Evolutionary conservation across 2,888 invertebrate genomes (phyloP).

Genomic region (Dasypolia templi): DNA sequence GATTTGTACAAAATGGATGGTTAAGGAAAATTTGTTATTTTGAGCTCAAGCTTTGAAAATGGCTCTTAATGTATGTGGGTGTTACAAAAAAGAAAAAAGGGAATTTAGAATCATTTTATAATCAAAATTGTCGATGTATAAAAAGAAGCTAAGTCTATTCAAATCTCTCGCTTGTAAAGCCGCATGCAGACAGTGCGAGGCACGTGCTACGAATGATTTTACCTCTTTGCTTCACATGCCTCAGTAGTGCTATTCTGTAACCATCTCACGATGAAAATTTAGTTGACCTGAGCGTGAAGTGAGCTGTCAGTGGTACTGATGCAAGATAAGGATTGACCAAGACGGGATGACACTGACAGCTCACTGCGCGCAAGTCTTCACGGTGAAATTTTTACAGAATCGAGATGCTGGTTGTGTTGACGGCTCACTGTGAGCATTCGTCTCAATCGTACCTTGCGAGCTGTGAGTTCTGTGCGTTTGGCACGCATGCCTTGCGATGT

Average conservation of each 20-base stretch:
- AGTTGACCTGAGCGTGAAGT: too few species aligned
- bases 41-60: neutral
- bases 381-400: too few species aligned
- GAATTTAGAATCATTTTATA: neutral
- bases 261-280: too few species aligned
- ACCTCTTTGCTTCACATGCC: neutral
- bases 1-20: neutral
- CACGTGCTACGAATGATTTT: neutral
- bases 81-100: neutral
- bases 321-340: too few species aligned
- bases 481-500: neutral
- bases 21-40: constrained; percentile 8
- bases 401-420: neutral
- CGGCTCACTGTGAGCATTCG: neutral
- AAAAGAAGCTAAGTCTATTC: too few species aligned
- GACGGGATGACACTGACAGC: too few species aligned
- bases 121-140: too few species aligned
- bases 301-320: too few species aligned
- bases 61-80: neutral
- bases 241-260: too few species aligned
- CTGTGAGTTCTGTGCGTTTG: neutral
- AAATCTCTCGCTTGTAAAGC: neutral
- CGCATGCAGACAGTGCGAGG: neutral
- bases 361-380: too few species aligned
- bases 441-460: neutral